Base-by-base conservation (phyloP, 2,113 vertebrate species). In the Lepidothrix coronata region DNA sequence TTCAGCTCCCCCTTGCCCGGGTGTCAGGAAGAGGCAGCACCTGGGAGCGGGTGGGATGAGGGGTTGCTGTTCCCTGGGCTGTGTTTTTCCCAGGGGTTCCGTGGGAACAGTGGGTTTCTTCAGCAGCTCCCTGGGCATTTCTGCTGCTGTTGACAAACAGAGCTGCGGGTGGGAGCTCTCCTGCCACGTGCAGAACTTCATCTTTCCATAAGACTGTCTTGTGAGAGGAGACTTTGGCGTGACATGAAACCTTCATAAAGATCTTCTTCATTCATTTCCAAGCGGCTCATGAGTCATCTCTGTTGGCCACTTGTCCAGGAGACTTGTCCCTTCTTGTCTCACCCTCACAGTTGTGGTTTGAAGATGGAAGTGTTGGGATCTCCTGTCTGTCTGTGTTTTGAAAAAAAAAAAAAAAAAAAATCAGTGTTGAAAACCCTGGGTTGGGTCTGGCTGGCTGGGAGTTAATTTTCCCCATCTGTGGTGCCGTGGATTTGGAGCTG, bases 41-140 rank as follows among this genome's bases (percentile, higher is more conserved):
- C 3, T 2, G 27, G 23, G 23, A 27, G 17, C 0, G 31, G 43
- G 16, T 20, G 59, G 62, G 11, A 28, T 4, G 4, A 2, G n/a
- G 46, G 49, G 20, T 7, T 5, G 31, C 2, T 3, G 12, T 9
- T 16, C n/a, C 14, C 7, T 0, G 20, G 3, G 5, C 12, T 3
- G 31, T 27, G 35, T 8, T 35, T 5, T 1, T 9, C 5, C 2
- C 48, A 7, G 27, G 30, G 7, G 1, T 25, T 59, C 11, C 1
- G 1, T 1, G 37, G 46, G 7, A n/a, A 5, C 0, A 1, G 33
- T 0, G 10, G 27, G 44, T 54, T 33, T 35, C 0, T 51, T 27
- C n/a, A 10, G 27, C 52, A 2, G 7, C 52, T 67, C 28, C 5
- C 2, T 5, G 61, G 4, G 41, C 35, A 0, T 51, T 51, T 51